These are phyloP conservation scores for Cryptocheilus praepositus DNA, from an alignment of 2,888 invertebrate genomes.

Conservation along the genomic window DNA sequence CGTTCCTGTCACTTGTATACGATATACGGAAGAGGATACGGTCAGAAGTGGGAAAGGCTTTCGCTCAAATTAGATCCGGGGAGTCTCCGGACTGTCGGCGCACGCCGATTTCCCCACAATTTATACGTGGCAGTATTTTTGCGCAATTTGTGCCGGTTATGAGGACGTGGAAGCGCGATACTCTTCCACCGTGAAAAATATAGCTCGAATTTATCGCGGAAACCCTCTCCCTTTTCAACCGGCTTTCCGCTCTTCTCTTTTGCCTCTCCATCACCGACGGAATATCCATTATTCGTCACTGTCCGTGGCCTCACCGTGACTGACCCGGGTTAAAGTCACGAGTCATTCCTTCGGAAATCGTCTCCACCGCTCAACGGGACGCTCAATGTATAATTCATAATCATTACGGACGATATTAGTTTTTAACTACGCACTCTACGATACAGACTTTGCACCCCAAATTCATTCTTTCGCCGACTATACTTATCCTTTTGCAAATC, in stretches of 20 bases:
- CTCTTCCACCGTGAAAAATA: slow-evolving; percentile 43
- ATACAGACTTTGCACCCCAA: no score
- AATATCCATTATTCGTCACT: slow-evolving; percentile 54
- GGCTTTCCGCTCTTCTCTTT: slow-evolving; percentile 16
- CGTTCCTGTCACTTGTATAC: slow-evolving; percentile 24
- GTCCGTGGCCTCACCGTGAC: slow-evolving; percentile 37
- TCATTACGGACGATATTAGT: background rate
- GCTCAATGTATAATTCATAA: no score
- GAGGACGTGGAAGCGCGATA: slow-evolving; percentile 57
- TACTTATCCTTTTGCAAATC: no score
- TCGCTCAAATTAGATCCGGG: slow-evolving; percentile 58
- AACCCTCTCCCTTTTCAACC: slow-evolving; percentile 1
- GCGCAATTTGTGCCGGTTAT: slow-evolving; percentile 65
- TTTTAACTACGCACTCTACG: no score
- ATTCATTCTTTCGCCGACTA: no score
- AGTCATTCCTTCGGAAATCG: slow-evolving; percentile 30
- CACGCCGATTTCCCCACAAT: slow-evolving; percentile 55
- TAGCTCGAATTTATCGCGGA: slow-evolving; percentile 20
- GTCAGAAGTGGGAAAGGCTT: slow-evolving; percentile 52
- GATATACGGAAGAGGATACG: slow-evolving; percentile 36
- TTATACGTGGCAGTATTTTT: slow-evolving; percentile 64
- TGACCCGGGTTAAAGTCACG: slow-evolving; percentile 41
- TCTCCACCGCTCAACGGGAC: background rate
- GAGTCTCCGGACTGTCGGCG: slow-evolving; percentile 47
- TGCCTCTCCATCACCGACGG: slow-evolving; percentile 42